phyloP scores from a whole-genome alignment of 2,888 invertebrate genomes.

The Pedicia rivosa region DNA sequence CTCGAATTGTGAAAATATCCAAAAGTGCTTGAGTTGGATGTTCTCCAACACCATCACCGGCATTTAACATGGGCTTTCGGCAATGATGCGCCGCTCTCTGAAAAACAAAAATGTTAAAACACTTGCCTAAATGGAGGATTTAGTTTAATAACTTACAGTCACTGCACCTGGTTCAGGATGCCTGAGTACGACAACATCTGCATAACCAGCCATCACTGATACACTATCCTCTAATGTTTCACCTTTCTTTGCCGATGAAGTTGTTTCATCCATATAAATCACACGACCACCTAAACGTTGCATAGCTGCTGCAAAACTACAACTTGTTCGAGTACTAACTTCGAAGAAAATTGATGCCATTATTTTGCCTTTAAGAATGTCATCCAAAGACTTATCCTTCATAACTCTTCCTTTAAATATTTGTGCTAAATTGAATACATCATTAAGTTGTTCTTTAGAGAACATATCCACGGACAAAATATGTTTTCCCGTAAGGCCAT shows the following conservation, averaged over 20 bases:
- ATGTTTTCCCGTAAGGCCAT: slow-evolving; percentile 53
- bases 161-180: slow-evolving; percentile 91
- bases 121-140: neutral
- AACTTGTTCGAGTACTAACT: slow-evolving; percentile 89
- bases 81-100: slow-evolving; percentile 70
- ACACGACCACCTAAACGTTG: slow-evolving; percentile 88
- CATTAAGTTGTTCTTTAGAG: slow-evolving; percentile 75
- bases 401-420: slow-evolving; percentile 64
- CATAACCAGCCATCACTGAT: slow-evolving; percentile 76
- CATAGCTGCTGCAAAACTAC: slow-evolving; percentile 96
- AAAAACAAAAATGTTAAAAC: slow-evolving; percentile 14
- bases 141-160: slow-evolving; percentile 38
- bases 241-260: slow-evolving; percentile 92
- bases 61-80: slow-evolving; percentile 89
- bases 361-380: slow-evolving; percentile 78
- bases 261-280: slow-evolving; percentile 74
- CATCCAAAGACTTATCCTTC: slow-evolving; percentile 70
- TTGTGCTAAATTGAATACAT: slow-evolving; percentile 88
- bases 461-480: slow-evolving; percentile 77
- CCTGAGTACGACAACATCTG: slow-evolving; percentile 84
- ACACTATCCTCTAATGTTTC: slow-evolving; percentile 86
- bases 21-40: slow-evolving; percentile 96
- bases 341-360: slow-evolving; percentile 97
- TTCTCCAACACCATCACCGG: slow-evolving; percentile 94
- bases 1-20: slow-evolving; percentile 94